phyloP scores from a whole-genome alignment of 2,888 invertebrate species.

The Synergus umbraculus region DNA sequence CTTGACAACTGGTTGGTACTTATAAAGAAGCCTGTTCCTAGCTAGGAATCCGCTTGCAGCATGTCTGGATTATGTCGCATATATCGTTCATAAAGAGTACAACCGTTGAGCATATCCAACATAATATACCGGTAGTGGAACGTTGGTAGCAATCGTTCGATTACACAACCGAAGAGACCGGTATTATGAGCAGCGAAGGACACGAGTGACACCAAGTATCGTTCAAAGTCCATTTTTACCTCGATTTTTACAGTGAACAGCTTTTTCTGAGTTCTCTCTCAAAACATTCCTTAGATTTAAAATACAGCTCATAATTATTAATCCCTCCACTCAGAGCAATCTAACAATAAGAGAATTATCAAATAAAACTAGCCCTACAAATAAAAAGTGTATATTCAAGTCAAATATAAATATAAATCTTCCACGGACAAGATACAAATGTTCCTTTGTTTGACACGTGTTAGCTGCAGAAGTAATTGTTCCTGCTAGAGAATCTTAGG shows the following conservation, averaged over 20 bases:
- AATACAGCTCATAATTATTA: no score
- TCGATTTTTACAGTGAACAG: conserved; percentile 42
- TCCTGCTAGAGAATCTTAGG: no score
- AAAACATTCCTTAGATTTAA: conserved; percentile 12
- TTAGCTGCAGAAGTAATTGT: no score
- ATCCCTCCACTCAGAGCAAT: no score
- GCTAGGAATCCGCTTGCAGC: conserved; percentile 10
- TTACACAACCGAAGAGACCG: conserved; percentile 61
- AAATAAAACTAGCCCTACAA: no score
- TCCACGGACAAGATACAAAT: no score
- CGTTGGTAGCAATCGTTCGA: conserved; percentile 57
- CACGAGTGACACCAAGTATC: conserved; percentile 64
- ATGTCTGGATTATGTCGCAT: conserved; percentile 39
- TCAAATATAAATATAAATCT: no score
- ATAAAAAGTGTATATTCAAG: no score
- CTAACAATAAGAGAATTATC: no score
- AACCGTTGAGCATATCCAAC: conserved; percentile 47
- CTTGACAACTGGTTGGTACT: conserved; percentile 8
- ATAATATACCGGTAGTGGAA: conserved; percentile 52
- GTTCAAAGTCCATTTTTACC: conserved; percentile 65
- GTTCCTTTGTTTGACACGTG: no score
- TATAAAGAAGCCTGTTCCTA: background rate
- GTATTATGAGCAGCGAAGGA: conserved; percentile 70
- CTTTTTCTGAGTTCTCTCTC: conserved; percentile 45
- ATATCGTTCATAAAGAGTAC: conserved; percentile 54